Conservation (phyloP, 2,888 invertebrate genomes). For the Diarsia dahlii region DNA sequence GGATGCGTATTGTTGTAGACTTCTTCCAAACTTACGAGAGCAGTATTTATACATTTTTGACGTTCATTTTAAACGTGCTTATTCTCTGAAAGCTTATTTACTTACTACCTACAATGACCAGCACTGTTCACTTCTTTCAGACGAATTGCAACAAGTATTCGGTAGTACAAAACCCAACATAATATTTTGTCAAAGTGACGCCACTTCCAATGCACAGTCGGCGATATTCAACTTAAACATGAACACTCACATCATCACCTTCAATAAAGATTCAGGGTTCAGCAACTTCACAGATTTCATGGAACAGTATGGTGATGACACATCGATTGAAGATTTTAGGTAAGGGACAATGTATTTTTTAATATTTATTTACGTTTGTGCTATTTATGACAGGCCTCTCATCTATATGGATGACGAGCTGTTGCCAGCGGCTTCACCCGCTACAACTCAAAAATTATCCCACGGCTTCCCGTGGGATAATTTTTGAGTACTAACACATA, state of each 20-base stretch:
- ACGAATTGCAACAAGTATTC: conserved; percentile 73
- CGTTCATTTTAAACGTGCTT: not conserved
- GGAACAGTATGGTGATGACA: conserved; percentile 68
- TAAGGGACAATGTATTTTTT: conserved; percentile 47
- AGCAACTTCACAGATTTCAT: conserved; percentile 73
- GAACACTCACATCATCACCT: conserved; percentile 75
- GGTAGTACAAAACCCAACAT: conserved; percentile 72
- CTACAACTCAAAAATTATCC: too few species aligned
- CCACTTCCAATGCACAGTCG: conserved; percentile 71
- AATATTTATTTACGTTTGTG: too few species aligned
- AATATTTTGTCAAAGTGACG: conserved; percentile 79
- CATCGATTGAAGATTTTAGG: conserved; percentile 73
- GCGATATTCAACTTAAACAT: conserved; percentile 69
- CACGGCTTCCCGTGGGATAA: too few species aligned
- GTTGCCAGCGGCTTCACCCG: too few species aligned
- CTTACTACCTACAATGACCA: not conserved
- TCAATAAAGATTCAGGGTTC: conserved; percentile 72
- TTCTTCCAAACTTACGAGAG: not conserved
- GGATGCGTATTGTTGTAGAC: not conserved
- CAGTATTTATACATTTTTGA: not conserved
- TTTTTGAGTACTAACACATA: too few species aligned
- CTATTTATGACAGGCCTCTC: too few species aligned
- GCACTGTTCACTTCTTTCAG: conserved; percentile 65
- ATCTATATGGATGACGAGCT: too few species aligned
- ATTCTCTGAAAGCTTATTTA: not conserved